These are phyloP conservation scores for Typhlichthys subterraneus DNA, from an alignment of 2,797 vertebrate genomes.

Conservation along the genomic window DNA sequence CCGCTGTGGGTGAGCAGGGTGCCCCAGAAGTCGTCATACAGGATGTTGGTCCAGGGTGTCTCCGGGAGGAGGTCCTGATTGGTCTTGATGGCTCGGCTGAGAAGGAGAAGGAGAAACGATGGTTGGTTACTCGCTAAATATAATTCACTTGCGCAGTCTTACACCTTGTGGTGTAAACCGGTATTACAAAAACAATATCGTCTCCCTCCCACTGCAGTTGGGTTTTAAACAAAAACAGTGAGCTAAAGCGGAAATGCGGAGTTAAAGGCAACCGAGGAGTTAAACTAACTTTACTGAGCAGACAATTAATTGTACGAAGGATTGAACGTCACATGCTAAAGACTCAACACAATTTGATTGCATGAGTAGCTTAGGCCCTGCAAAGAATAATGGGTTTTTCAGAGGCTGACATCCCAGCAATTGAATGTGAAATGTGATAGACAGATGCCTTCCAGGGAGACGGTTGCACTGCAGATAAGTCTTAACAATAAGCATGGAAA, in stretches of 20 bases:
- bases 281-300: too few relatives aligned
- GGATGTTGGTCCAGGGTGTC: conserved; percentile 93
- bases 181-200: too few relatives aligned
- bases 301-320: too few relatives aligned
- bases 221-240: too few relatives aligned
- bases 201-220: too few relatives aligned
- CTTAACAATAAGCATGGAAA: conserved; percentile 7
- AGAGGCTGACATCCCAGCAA: conserved; percentile 5
- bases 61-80: conserved; percentile 97
- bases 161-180: too few relatives aligned
- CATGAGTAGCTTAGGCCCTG: neutral
- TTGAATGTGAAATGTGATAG: conserved; percentile 15
- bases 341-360: neutral
- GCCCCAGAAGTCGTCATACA: conserved; percentile 98
- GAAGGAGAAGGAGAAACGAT: conserved; percentile 12
- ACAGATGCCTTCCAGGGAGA: conserved; percentile 13
- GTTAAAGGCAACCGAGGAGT: too few relatives aligned
- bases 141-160: neutral
- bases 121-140: neutral
- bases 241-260: too few relatives aligned
- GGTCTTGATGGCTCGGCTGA: conserved; percentile 97
- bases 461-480: neutral
- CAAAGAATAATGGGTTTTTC: conserved; percentile 15
- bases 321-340: neutral
- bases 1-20: conserved; percentile 97